phyloP scores from a whole-genome alignment of 1,140 invertebrate genomes.

The Drosophila pachea region DNA sequence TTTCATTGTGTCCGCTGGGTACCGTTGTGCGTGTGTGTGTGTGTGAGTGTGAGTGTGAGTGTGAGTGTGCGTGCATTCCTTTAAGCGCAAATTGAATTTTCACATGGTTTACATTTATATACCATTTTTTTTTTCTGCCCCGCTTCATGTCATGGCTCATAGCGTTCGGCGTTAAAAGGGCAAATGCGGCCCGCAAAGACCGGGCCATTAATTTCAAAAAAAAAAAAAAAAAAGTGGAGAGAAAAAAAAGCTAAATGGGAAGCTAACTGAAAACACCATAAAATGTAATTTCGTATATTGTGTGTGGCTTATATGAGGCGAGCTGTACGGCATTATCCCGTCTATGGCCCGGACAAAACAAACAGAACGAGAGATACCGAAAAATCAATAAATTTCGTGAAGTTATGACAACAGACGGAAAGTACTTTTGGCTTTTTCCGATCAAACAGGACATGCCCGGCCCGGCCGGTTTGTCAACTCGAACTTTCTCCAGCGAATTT shows the following conservation, averaged over 20 bases:
- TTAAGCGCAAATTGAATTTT: constrained; percentile 63
- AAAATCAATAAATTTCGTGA: constrained; percentile 71
- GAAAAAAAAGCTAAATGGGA: neutral
- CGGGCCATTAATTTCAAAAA: constrained; percentile 56
- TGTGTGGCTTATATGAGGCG: constrained; percentile 19
- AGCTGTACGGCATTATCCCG: constrained; percentile 25
- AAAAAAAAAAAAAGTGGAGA: neutral
- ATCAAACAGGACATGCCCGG: constrained; percentile 18
- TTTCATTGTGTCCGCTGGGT: constrained; percentile 13
- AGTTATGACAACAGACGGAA: constrained; percentile 48
- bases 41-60: constrained; percentile 2
- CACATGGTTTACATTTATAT: constrained; percentile 31
- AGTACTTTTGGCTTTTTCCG: constrained; percentile 25
- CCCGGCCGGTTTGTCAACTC: neutral
- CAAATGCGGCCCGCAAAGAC: neutral
- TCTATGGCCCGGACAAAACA: constrained; percentile 59
- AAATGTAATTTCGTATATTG: constrained; percentile 53
- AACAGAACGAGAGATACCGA: constrained; percentile 46
- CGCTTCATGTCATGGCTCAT: constrained; percentile 31
- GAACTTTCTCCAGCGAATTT: neutral
- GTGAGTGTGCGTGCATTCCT: constrained; percentile 22
- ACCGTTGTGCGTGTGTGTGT: neutral
- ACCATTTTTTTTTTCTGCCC: constrained; percentile 1
- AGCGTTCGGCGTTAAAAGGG: constrained; percentile 11
- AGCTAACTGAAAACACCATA: constrained; percentile 5